phyloP scores from a whole-genome alignment of 2,888 invertebrate genomes.

The Lochmaea crataegi region DNA sequence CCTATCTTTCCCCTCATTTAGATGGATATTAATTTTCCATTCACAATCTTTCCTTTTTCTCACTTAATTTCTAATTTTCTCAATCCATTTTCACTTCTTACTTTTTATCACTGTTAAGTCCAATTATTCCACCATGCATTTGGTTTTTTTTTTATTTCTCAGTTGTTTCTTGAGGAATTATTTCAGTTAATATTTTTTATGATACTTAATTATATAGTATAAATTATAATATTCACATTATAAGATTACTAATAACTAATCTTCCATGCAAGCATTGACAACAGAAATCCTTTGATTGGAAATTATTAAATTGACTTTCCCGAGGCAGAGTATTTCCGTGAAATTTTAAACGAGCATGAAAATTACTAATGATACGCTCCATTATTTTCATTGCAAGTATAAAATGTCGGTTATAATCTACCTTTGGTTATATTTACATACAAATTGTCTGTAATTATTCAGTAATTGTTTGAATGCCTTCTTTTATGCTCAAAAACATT shows the following conservation, averaged over 20 bases:
- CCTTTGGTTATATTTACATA: slow-evolving; percentile 38
- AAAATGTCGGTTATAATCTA: slow-evolving; percentile 23
- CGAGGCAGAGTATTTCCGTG: slow-evolving; percentile 33
- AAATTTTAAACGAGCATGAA: slow-evolving; percentile 45
- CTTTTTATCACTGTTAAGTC: too few species aligned
- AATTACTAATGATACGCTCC: slow-evolving; percentile 43
- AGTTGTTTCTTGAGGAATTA: background rate
- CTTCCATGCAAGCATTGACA: background rate
- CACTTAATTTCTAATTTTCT: too few species aligned
- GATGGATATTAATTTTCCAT: too few species aligned
- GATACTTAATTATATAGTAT: background rate
- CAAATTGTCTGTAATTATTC: slow-evolving; percentile 39
- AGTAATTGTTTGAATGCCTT: slow-evolving; percentile 17
- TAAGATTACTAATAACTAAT: background rate
- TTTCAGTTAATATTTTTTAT: background rate
- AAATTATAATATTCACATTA: background rate
- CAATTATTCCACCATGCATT: background rate
- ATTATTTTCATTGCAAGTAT: slow-evolving; percentile 33
- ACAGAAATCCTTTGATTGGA: slow-evolving; percentile 8
- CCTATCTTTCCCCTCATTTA: too few species aligned
- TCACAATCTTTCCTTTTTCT: too few species aligned
- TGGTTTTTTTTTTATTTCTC: background rate
- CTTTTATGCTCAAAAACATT: background rate
- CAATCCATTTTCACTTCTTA: too few species aligned
- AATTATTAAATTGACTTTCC: slow-evolving; percentile 10